Evolutionary conservation across 1,140 invertebrate genomes (phyloP), one percentile per base, ranked within the genome.

Genomic region (Andrena cerasifolii): DNA sequence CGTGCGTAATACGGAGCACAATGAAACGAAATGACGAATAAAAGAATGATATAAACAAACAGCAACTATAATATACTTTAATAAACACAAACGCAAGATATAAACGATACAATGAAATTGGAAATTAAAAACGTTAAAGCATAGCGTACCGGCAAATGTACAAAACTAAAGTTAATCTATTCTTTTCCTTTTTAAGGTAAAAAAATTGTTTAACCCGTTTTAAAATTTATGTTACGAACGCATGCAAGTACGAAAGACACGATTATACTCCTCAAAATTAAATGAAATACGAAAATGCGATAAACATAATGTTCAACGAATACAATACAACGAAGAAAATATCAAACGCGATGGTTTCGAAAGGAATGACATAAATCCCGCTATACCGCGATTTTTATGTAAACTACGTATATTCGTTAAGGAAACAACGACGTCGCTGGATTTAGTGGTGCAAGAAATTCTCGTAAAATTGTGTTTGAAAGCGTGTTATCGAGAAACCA

Each of bases 301-400:
- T 26, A 49, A 51, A 62, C 16, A 12, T 8, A 28, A n/a, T n/a
- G n/a, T n/a, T 3, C 36, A 40, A 3, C 36, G 36, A 53, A 40
- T 31, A 21, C 24, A 8, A 40, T 16, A 28, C 7, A 33, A 26
- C 36, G 24, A 33, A 31, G 2, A 43, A 65, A 65, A 63, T 59
- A 8, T 49, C n/a, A 14, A 14, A 6, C 18, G 10, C 24, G 26
- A 61, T 0, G 3, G 7, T 31, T 43, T 31, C n/a, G 18, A 43
- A 51, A 18, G 1, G 10, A 56, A 28, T 45, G 10, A 51, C 21
- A 68, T 7, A 56, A n/a, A 58, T 47, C 28, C 12, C 28, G 10
- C 18, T 58, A 58, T 56, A 33, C 14, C 6, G 18, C 26, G 10
- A 14, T 67, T 75, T n/a, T 66, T 21, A 40, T 36, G 53, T 40